Conservation (phyloP, 2,113 vertebrate species). For the Prionailurus bengalensis region DNA sequence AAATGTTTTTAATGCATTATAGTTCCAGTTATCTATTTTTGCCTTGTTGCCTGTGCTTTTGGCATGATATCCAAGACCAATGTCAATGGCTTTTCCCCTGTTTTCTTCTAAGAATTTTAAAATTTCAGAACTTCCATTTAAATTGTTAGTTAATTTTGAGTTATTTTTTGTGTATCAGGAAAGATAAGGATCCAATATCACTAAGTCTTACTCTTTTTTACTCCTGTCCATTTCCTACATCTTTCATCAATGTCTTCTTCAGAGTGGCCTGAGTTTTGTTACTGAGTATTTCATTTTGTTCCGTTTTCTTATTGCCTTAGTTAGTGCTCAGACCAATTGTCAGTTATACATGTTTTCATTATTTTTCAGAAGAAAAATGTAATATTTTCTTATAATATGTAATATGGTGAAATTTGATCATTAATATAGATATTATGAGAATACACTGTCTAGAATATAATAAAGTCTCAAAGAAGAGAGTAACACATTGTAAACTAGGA, state of each 20-base stretch:
- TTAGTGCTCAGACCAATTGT: background rate
- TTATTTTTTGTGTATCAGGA: background rate
- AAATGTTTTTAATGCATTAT: background rate
- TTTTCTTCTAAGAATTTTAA: background rate
- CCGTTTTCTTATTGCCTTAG: background rate
- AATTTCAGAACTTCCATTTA: background rate
- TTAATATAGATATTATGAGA: background rate
- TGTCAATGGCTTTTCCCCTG: background rate
- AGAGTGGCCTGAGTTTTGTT: background rate
- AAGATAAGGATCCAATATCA: background rate
- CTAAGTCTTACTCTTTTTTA: background rate
- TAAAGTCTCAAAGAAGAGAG: background rate
- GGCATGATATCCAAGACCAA: background rate
- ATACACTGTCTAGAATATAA: background rate
- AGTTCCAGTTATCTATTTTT: background rate
- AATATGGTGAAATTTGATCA: background rate
- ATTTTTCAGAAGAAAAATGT: background rate
- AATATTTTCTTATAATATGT: background rate
- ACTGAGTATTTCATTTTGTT: background rate
- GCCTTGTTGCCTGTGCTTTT: background rate
- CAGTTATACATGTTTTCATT: background rate
- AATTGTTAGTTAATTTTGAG: background rate
- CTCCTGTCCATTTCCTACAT: background rate
- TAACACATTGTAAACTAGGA: background rate
- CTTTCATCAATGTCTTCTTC: background rate